A percentile compares a stretch with the other conserved stretches of the same genome.
Conservation (phyloP, 2,113 vertebrate species). For the Cavia porcellus region DNA sequence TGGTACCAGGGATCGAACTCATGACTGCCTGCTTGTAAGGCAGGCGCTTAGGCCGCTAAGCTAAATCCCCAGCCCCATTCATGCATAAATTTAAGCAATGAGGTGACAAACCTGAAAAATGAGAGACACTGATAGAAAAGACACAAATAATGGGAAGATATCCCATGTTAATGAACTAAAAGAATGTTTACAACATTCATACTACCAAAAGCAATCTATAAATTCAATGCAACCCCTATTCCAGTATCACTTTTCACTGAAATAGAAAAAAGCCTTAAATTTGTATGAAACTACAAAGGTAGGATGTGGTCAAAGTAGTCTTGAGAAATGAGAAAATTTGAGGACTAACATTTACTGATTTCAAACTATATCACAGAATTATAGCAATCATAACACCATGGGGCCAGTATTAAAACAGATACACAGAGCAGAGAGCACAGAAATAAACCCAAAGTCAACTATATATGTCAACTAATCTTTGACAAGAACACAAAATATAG, state of each 20-base stretch:
- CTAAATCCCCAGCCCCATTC: too few species aligned
- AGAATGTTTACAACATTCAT: background rate
- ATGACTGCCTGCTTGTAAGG: too few species aligned
- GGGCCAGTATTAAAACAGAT: background rate
- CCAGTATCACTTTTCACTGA: background rate
- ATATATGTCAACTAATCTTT: background rate
- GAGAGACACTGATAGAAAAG: background rate
- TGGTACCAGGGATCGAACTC: too few species aligned
- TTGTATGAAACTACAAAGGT: background rate
- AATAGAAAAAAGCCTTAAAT: background rate
- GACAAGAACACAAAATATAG: background rate
- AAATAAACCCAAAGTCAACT: background rate
- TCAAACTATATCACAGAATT: background rate
- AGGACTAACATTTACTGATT: background rate
- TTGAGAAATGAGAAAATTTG: background rate
- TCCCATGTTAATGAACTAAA: background rate
- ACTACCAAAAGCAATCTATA: background rate
- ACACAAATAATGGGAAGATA: background rate
- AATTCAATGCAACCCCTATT: background rate
- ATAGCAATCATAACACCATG: background rate
- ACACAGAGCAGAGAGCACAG: background rate
- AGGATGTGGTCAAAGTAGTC: background rate
- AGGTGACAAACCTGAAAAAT: background rate
- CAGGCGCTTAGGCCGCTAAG: too few species aligned
- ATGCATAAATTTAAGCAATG: background rate